phyloP scores from a whole-genome alignment of 2,888 invertebrate genomes.

The Dasysyrphus albostriatus region DNA sequence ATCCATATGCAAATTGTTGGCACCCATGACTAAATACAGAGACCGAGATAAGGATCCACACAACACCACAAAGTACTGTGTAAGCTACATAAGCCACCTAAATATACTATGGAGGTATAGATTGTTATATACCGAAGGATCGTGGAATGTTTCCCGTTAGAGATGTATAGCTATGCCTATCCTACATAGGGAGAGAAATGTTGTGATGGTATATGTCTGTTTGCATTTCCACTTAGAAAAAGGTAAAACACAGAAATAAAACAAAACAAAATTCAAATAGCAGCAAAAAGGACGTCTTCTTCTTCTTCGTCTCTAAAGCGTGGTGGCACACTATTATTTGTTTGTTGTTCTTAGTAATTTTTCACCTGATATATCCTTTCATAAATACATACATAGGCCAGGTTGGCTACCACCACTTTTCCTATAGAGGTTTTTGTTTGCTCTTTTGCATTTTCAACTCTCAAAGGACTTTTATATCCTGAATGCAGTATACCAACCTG shows the following conservation, averaged over 20 bases:
- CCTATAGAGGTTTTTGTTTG: conserved; percentile 11
- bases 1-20: conserved; percentile 73
- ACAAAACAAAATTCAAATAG: conserved; percentile 17
- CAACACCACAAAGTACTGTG: conserved; percentile 56
- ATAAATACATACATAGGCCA: neutral
- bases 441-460: conserved; percentile 67
- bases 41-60: conserved; percentile 47
- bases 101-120: neutral
- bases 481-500: conserved; percentile 34
- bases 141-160: conserved; percentile 33
- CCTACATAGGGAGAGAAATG: conserved; percentile 7
- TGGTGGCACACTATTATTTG: conserved; percentile 62
- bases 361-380: conserved; percentile 74
- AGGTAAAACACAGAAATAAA: neutral
- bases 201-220: conserved; percentile 44
- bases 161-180: conserved; percentile 3
- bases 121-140: neutral
- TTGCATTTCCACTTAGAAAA: conserved; percentile 40
- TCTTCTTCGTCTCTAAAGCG: conserved; percentile 5
- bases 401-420: conserved; percentile 44
- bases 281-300: conserved; percentile 15
- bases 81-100: neutral
- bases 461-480: conserved; percentile 70
- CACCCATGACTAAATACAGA: conserved; percentile 71
- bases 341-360: conserved; percentile 74